Conservation (phyloP, 2,113 vertebrate genomes). For the Colinus virginianus region DNA sequence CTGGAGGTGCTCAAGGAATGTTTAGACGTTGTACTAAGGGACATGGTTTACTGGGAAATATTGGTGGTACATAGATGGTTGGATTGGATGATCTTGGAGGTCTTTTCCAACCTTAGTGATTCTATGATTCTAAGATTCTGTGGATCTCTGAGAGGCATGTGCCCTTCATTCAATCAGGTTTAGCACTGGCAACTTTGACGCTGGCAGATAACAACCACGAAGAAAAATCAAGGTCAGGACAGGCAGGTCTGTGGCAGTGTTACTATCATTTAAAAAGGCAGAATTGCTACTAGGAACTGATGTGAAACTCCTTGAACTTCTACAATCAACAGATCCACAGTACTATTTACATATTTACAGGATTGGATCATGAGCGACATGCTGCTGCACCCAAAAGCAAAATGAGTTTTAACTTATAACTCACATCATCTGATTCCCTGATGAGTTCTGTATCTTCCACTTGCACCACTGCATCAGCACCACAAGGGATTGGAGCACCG, state of each 20-base stretch:
- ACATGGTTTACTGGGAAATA: no score
- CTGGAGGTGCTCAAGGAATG: no score
- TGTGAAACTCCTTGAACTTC: not conserved
- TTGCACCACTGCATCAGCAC: conserved; percentile 97
- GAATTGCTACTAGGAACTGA: not conserved
- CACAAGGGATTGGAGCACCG: conserved; percentile 98
- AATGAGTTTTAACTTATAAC: conserved; percentile 64
- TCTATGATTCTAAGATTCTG: no score
- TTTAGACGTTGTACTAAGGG: no score
- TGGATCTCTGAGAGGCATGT: not conserved
- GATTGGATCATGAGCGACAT: not conserved
- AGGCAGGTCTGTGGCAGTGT: not conserved
- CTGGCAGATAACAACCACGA: not conserved
- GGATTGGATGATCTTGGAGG: no score
- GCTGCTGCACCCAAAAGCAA: not conserved
- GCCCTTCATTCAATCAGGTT: not conserved
- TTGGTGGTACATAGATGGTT: no score
- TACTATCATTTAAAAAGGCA: not conserved
- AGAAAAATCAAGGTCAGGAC: not conserved
- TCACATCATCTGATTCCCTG: conserved; percentile 97
- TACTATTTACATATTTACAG: not conserved
- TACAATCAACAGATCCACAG: not conserved
- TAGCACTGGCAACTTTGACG: not conserved
- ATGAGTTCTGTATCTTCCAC: conserved; percentile 99
- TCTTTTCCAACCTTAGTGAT: no score